Evolutionary conservation across 1,140 invertebrate species (phyloP).

Genomic region (Plectus sambesii): DNA sequence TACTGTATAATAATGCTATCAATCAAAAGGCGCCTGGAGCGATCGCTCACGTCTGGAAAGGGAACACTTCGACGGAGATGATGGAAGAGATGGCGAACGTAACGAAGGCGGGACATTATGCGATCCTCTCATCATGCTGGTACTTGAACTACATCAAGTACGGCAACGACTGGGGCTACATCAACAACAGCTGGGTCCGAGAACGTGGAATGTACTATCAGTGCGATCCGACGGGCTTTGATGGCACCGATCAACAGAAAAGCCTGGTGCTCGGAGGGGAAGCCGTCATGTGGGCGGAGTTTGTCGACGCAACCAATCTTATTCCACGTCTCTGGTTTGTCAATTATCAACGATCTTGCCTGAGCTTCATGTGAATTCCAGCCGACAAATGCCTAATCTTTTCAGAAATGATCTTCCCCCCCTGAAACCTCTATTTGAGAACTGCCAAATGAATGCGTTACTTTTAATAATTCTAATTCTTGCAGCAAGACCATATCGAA

Average conservation of each 20-base stretch:
- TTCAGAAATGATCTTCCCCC: too few species aligned
- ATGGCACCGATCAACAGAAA: slow-evolving; percentile 35
- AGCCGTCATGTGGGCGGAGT: slow-evolving; percentile 69
- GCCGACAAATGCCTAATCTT: too few species aligned
- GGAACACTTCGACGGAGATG: slow-evolving; percentile 36
- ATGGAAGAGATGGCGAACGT: slow-evolving; percentile 24
- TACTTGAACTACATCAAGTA: slow-evolving; percentile 65
- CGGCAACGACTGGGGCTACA: slow-evolving; percentile 60
- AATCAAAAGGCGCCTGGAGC: slow-evolving; percentile 42
- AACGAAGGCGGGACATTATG: slow-evolving; percentile 47
- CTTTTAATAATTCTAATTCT: too few species aligned
- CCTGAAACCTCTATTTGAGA: slow-evolving; percentile 2
- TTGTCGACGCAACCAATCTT: slow-evolving; percentile 45
- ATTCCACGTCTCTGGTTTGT: slow-evolving; percentile 30
- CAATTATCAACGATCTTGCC: too few species aligned
- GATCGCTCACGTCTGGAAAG: slow-evolving; percentile 51
- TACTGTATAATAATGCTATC: too few species aligned
- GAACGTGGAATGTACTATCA: slow-evolving; percentile 53
- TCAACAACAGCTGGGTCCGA: slow-evolving; percentile 16
- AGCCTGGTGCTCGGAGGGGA: slow-evolving; percentile 61
- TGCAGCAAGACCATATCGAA: too few species aligned
- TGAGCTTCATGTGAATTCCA: too few species aligned
- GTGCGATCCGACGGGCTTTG: slow-evolving; percentile 61
- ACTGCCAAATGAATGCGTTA: too few species aligned
- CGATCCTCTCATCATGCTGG: slow-evolving; percentile 67